Base-by-base conservation (phyloP, 2,888 invertebrate genomes). In the Lepidocyrtinus sp. region DNA sequence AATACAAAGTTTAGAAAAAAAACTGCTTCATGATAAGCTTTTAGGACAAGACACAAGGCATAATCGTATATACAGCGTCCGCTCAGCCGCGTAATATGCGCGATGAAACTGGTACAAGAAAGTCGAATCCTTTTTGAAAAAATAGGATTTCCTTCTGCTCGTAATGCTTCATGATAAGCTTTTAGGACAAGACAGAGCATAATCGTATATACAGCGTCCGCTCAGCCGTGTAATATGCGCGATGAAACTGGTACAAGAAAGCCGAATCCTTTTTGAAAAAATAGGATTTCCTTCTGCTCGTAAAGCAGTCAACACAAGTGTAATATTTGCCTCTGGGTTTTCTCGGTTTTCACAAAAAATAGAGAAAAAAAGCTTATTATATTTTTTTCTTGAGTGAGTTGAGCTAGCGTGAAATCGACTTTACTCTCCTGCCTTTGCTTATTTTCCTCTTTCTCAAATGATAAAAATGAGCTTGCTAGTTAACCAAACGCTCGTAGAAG, bases 301-400 rank as follows among this genome's bases (percentile, higher is more conserved):
- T 64, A 64, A 64, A 64, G 24, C 26, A 64, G 64, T 64, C 64
- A 64, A 26, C 64, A 64, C 64, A 64, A 64, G 64, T 64, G 26
- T 64, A 22, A 64, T 64, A 64, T 26, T 64, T 64, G 27, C 64
- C 64, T 64, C 15, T 64, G 27, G 25, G n/a, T 24, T 5, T 36
- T 36, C 36, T 36, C 36, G 36, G 36, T 36, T 36, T 36, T 36
- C 36, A 36, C 36, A 5, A 36, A 36, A 36, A n/a, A n/a, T n/a
- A n/a, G n/a, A n/a, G n/a, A n/a, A n/a, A 36, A 36, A 36, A 36
- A 12, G 36, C 36, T 36, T 36, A n/a, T n/a, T n/a, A 12, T 36
- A 36, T 36, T 36, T 36, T 36, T 36, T 36, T n/a, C n/a, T 12
- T 36, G 36, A 36, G 36, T 36, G 36, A n/a, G n/a, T n/a, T n/a